These are phyloP conservation scores for Lindbergichthys nudifrons DNA, from an alignment of 2,797 vertebrate species.

Conservation along the genomic window DNA sequence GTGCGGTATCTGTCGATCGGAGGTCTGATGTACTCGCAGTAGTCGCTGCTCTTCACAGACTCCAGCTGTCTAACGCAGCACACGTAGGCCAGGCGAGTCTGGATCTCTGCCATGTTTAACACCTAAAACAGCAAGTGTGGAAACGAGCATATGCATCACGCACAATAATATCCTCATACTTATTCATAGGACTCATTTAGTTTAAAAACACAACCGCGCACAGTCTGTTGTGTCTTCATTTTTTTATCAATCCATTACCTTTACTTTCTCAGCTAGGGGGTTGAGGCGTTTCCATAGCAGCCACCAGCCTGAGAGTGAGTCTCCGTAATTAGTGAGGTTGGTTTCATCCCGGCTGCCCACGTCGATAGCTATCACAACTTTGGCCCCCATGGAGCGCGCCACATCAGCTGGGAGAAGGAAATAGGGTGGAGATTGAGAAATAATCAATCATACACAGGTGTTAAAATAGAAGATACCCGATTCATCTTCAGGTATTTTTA, in stretches of 20 bases:
- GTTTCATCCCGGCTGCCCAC: conserved; percentile 96
- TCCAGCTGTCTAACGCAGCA: conserved; percentile 97
- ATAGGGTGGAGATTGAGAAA: not conserved
- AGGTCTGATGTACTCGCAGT: conserved; percentile 95
- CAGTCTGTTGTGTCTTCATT: conserved; percentile 38
- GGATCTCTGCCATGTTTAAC: conserved; percentile 97
- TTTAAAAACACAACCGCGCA: conserved; percentile 29
- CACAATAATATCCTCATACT: conserved; percentile 25
- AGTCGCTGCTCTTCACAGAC: conserved; percentile 93
- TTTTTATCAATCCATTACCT: conserved; percentile 83
- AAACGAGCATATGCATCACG: conserved; percentile 22
- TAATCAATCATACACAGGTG: not conserved
- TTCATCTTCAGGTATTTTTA: too few species aligned
- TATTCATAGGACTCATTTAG: conserved; percentile 38
- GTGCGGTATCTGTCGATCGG: conserved; percentile 94
- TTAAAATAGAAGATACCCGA: not conserved
- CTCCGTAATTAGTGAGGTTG: conserved; percentile 96
- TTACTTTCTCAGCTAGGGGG: conserved; percentile 92
- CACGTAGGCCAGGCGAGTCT: conserved; percentile 94
- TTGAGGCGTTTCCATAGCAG: conserved; percentile 98
- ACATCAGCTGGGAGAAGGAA: conserved; percentile 88
- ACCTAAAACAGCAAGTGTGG: conserved; percentile 80
- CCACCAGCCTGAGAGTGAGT: conserved; percentile 96
- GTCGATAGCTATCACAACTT: conserved; percentile 95
- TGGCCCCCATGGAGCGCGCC: conserved; percentile 94